Conservation (phyloP, 1,140 invertebrate species). For the Homarus americanus region DNA sequence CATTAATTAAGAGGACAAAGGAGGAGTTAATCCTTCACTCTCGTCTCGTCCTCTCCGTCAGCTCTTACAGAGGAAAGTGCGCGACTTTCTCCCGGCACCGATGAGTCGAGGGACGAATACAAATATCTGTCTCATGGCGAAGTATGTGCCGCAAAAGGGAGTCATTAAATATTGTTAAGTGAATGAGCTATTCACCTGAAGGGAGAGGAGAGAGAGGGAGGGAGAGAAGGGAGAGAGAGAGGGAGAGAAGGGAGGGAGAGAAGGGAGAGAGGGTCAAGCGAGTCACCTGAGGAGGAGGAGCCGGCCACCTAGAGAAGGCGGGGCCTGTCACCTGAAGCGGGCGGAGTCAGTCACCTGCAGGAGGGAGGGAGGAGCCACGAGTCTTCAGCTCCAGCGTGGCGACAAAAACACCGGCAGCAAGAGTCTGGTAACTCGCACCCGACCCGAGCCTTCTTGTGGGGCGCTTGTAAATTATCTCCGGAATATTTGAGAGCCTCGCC, state of each 20-base stretch:
- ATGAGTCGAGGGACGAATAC: background rate
- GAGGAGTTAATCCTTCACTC: background rate
- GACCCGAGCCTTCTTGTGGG: background rate
- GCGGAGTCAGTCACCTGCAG: background rate
- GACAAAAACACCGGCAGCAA: background rate
- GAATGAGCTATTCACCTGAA: constrained; percentile 3
- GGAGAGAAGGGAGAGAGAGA: no score
- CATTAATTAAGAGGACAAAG: background rate
- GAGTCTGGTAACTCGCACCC: background rate
- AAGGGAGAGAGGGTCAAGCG: background rate
- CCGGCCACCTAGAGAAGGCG: background rate
- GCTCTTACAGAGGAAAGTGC: background rate
- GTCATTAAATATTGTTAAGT: background rate
- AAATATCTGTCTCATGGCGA: background rate
- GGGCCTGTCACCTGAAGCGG: constrained; percentile 16
- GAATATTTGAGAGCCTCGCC: background rate
- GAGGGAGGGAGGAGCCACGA: background rate
- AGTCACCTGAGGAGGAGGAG: background rate
- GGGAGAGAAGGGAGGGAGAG: no score
- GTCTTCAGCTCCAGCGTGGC: background rate
- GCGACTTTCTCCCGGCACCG: background rate
- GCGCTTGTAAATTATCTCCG: background rate
- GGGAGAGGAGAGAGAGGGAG: background rate
- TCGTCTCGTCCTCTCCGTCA: background rate
- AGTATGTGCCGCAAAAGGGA: constrained; percentile 2